phyloP scores from a whole-genome alignment of 2,888 invertebrate genomes.

The Heliconius erato region DNA sequence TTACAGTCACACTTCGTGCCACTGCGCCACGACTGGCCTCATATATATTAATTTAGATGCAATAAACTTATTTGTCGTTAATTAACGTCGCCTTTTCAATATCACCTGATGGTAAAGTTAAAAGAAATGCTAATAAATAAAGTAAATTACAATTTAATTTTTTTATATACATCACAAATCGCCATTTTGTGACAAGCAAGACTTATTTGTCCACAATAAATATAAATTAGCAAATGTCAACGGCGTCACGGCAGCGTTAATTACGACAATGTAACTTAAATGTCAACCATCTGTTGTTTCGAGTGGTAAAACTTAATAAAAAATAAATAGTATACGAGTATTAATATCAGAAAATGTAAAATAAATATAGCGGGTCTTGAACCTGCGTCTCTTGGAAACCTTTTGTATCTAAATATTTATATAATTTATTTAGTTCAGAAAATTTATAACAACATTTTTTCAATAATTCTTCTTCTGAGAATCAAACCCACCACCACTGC shows the following conservation, averaged over 20 bases:
- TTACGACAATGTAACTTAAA: not conserved
- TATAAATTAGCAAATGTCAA: slow-evolving; percentile 10
- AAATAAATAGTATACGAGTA: not conserved
- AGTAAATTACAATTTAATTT: not conserved
- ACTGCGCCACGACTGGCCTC: too few relatives aligned
- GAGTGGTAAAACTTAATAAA: not conserved
- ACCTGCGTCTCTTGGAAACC: too few relatives aligned
- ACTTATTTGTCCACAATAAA: not conserved
- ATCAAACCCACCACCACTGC: not conserved
- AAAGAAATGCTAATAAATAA: slow-evolving; percentile 1
- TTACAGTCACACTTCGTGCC: too few relatives aligned
- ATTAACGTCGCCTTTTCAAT: not conserved
- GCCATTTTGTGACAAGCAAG: not conserved
- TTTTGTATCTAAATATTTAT: too few relatives aligned
- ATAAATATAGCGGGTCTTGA: not conserved
- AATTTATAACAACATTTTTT: too few relatives aligned
- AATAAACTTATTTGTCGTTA: slow-evolving; percentile 8
- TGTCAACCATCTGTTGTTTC: not conserved
- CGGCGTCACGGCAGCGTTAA: not conserved
- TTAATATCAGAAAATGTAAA: not conserved
- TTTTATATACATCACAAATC: not conserved
- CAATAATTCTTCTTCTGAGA: not conserved
- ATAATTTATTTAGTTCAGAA: too few relatives aligned
- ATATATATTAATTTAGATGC: too few relatives aligned
- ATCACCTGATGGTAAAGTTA: not conserved